A percentile compares a stretch with the other conserved stretches of the same genome.
Evolutionary conservation across 2,888 invertebrate species (phyloP).

Genomic region (Spicauda simplicius): DNA sequence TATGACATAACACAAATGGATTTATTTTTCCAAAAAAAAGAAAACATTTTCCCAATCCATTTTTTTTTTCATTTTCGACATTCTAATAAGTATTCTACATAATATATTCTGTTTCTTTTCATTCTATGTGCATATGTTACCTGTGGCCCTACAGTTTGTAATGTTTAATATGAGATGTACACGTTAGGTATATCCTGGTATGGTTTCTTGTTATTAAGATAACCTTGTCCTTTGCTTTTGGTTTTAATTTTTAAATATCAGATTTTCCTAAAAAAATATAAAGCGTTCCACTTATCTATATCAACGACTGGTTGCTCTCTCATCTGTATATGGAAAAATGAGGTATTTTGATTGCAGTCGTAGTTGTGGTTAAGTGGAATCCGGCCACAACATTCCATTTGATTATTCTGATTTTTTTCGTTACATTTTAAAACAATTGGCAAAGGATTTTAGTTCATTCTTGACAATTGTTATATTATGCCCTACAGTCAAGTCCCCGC

Average conservation of each 20-base stretch:
- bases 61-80: no score
- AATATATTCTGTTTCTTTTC: background rate
- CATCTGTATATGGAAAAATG: background rate
- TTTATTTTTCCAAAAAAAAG: no score
- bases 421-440: conserved; percentile 2
- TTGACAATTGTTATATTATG: conserved; percentile 40
- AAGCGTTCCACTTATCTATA: background rate
- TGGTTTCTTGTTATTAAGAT: conserved; percentile 44
- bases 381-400: background rate
- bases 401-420: no score
- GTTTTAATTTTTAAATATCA: conserved; percentile 2
- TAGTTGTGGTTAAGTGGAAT: background rate
- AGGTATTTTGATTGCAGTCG: background rate
- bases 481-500: conserved; percentile 31
- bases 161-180: conserved; percentile 59
- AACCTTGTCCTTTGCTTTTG: conserved; percentile 40
- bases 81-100: no score
- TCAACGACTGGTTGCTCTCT: background rate
- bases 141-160: conserved; percentile 39
- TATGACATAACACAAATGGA: no score
- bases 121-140: conserved; percentile 5
- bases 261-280: background rate
- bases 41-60: no score
- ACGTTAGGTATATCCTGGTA: conserved; percentile 56
- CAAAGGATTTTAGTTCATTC: conserved; percentile 30